phyloP scores from a whole-genome alignment of 2,888 invertebrate genomes.

The Taphrorychus bicolor region DNA sequence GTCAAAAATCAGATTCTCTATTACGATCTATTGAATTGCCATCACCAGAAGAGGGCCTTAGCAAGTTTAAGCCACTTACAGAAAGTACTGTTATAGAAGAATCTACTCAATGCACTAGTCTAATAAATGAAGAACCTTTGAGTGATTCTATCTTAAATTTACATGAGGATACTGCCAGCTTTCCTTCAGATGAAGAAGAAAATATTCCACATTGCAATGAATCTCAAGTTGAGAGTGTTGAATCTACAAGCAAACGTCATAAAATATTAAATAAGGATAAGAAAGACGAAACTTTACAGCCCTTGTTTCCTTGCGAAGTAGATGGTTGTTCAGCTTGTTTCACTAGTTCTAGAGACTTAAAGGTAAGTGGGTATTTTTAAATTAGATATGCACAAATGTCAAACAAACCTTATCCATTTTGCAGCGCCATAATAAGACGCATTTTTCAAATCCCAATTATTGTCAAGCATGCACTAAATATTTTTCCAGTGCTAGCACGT shows the following conservation, averaged over 20 bases:
- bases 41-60: background rate
- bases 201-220: too few relatives aligned
- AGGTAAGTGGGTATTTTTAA: conserved; percentile 44
- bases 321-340: conserved; percentile 55
- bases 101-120: conserved; percentile 19
- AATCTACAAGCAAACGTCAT: too few relatives aligned
- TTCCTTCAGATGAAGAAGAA: too few relatives aligned
- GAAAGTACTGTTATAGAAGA: conserved; percentile 8
- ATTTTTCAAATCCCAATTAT: conserved; percentile 13
- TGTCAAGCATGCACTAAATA: conserved; percentile 58
- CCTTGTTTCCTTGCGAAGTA: conserved; percentile 57
- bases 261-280: background rate
- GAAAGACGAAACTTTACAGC: conserved; percentile 57
- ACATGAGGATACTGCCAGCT: too few relatives aligned
- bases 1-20: conserved; percentile 56
- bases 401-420: conserved; percentile 1
- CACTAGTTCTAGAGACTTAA: conserved; percentile 54
- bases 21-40: conserved; percentile 48
- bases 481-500: conserved; percentile 59
- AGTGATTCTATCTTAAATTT: conserved; percentile 19
- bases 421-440: conserved; percentile 24
- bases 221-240: too few relatives aligned
- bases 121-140: conserved; percentile 27
- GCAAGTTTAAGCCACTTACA: conserved; percentile 21
- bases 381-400: background rate